phyloP scores from a whole-genome alignment of 2,113 vertebrate genomes.

The Dermatemys mawii region DNA sequence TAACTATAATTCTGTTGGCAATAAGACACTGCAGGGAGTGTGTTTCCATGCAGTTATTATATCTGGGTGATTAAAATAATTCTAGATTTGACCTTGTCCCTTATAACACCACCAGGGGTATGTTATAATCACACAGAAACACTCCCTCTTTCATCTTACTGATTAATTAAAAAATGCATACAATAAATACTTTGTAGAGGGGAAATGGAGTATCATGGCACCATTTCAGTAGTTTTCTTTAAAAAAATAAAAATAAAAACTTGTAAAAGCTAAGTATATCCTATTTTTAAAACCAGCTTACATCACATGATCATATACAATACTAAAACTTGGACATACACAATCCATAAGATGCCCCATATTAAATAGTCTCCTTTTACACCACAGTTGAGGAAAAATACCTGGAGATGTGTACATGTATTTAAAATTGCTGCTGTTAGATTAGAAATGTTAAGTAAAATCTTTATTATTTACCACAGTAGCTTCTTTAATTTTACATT shows the following conservation, averaged over 20 bases:
- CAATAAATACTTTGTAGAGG: conserved; percentile 48
- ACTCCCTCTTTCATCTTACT: conserved; percentile 41
- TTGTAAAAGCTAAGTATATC: background rate
- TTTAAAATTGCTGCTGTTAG: background rate
- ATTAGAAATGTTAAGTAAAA: background rate
- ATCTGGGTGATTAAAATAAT: conserved; percentile 64
- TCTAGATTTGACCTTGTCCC: conserved; percentile 60
- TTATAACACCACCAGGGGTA: background rate
- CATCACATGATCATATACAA: background rate
- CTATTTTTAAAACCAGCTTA: background rate
- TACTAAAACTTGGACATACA: background rate
- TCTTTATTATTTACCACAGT: background rate
- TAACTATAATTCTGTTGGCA: conserved; percentile 61
- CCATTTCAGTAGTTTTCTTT: background rate
- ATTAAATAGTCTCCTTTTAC: background rate
- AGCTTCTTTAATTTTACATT: background rate
- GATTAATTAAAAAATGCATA: conserved; percentile 56
- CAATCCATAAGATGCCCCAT: background rate
- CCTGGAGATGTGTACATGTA: background rate
- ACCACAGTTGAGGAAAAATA: background rate
- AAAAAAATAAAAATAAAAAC: background rate
- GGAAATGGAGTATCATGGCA: conserved; percentile 3
- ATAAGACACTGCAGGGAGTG: conserved; percentile 47
- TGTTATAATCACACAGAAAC: conserved; percentile 22
- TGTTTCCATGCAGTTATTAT: conserved; percentile 65